Conservation (phyloP, 2,113 vertebrate genomes). For the Paradisaea rubra region DNA sequence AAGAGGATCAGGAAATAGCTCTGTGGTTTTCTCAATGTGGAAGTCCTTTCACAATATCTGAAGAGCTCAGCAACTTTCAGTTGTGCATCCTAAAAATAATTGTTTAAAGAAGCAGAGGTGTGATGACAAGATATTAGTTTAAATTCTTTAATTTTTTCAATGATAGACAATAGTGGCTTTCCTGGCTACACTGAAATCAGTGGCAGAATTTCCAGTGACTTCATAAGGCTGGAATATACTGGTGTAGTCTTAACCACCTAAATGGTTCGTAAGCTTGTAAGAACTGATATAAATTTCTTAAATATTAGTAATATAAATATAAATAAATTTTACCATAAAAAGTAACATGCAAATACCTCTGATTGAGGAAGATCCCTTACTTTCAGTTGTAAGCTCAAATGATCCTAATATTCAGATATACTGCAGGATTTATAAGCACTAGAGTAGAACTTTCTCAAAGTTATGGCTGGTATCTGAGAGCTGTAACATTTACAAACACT, state of each 20-base stretch:
- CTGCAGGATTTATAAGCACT: background rate
- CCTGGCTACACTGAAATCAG: background rate
- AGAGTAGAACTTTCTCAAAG: background rate
- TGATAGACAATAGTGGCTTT: background rate
- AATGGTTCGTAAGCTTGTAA: background rate
- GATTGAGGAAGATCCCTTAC: background rate
- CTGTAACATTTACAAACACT: constrained; percentile 22
- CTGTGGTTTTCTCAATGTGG: background rate
- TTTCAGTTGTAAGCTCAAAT: background rate
- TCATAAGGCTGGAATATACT: background rate
- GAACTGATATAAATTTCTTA: background rate
- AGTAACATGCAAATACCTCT: background rate
- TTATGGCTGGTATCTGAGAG: background rate
- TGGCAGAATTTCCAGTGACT: background rate
- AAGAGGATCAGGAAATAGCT: constrained; percentile 17
- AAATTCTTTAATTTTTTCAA: background rate
- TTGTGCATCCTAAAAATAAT: background rate
- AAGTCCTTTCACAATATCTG: background rate
- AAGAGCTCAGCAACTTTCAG: background rate
- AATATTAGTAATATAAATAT: background rate
- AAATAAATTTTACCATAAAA: background rate
- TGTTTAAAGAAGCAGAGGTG: background rate
- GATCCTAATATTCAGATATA: background rate
- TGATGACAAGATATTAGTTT: background rate
- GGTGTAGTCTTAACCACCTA: background rate